phyloP scores from a whole-genome alignment of 2,797 vertebrate genomes.

The Pangasius larnaudii region DNA sequence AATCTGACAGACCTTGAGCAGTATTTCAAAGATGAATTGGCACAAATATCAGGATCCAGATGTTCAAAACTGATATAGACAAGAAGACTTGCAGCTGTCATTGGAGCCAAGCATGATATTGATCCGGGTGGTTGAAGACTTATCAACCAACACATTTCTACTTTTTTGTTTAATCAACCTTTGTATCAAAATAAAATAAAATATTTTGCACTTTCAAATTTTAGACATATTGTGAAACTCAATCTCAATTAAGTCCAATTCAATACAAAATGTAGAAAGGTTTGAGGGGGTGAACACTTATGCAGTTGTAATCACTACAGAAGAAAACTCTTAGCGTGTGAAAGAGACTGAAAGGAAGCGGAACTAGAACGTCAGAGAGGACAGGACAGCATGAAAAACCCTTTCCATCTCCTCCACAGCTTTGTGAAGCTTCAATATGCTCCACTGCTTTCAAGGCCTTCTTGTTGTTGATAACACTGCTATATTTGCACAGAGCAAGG shows the following conservation, averaged over 20 bases:
- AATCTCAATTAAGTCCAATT: background rate
- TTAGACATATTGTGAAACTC: background rate
- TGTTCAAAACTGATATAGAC: background rate
- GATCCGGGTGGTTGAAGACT: background rate
- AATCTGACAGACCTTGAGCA: background rate
- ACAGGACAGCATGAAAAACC: background rate
- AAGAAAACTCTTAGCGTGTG: background rate
- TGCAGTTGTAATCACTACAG: background rate
- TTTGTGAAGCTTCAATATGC: conserved; percentile 21
- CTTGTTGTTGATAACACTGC: conserved; percentile 17
- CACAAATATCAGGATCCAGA: background rate
- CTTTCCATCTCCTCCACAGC: conserved; percentile 1
- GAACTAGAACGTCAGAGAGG: background rate
- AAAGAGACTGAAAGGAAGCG: background rate
- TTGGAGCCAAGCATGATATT: background rate
- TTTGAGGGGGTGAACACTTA: background rate
- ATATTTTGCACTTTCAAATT: background rate
- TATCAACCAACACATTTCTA: background rate
- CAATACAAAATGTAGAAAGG: background rate
- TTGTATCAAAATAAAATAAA: background rate
- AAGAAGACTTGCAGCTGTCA: background rate
- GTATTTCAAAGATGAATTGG: background rate
- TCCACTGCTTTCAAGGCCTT: conserved; percentile 29
- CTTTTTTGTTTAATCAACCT: background rate
- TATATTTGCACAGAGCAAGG: conserved; percentile 16